Base-by-base conservation (phyloP, 1,140 invertebrate genomes). In the Rhyacophila brunnea region DNA sequence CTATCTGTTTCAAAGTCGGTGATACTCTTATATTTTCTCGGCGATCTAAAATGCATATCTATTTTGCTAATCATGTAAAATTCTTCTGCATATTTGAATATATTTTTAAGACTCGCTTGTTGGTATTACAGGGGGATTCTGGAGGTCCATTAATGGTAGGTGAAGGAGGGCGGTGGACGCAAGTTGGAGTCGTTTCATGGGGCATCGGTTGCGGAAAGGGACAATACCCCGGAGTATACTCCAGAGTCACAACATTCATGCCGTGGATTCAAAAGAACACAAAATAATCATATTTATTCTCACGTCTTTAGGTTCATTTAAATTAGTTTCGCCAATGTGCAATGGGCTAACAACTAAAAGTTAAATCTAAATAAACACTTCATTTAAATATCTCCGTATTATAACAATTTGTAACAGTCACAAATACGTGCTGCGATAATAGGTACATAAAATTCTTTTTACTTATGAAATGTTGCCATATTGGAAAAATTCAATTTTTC, bases 141-240 rank as follows among this genome's bases (percentile, higher is more conserved):
- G 93, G 93, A 7, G 93, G 94, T 45, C 92, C 94, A 1, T 75
- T 96, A 66, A 89, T 93, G 81, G 85, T 93, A 10, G 87, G 89
- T 64, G 83, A 87, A 38, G 87, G 87, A 19, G 82, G 83, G 9
- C 82, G 84, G 54, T 92, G 90, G 86, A 88, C 83, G 0, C 88
- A 92, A 78, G 89, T 94, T 1, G 95, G 94, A 28, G 86, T 97
- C 10, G 92, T 95, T 0, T 93, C 91, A 11, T 96, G 91, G 90
- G 95, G 95, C 18, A 92, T 94, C 66, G 92, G 93, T 19, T 96
- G 94, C 70, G 94, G 93, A 6, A 89, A 93, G 78, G 88, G 88
- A 17, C 87, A 92, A 71, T 92, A 91, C 75, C 94, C 94, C 0
- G 94, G 94, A 9, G 92, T 95, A 0, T 95, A 95, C 72, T 89